phyloP scores from a whole-genome alignment of 2,888 invertebrate species.

The Hyalella azteca region DNA sequence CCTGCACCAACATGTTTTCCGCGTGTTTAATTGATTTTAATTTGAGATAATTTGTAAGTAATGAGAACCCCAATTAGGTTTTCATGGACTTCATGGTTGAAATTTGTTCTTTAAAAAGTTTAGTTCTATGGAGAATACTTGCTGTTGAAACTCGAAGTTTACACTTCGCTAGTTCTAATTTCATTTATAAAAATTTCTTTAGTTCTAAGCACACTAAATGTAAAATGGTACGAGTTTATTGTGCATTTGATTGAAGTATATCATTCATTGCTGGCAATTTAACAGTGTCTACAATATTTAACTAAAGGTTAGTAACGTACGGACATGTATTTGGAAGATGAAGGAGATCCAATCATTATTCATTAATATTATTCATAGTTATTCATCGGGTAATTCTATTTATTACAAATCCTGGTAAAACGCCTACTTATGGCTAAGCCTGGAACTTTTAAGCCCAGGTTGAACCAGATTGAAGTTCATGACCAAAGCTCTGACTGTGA shows the following conservation, averaged over 20 bases:
- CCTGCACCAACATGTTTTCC: too few species aligned
- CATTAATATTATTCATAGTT: background rate
- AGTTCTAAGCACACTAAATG: background rate
- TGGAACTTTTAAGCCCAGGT: background rate
- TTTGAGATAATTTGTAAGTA: too few species aligned
- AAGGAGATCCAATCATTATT: background rate
- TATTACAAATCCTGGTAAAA: background rate
- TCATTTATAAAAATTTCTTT: background rate
- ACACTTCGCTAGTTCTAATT: background rate
- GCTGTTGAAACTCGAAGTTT: too few species aligned
- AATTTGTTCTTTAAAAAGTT: too few species aligned
- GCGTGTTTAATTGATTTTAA: too few species aligned
- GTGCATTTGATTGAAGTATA: background rate
- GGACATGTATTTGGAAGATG: background rate
- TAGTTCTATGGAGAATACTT: too few species aligned
- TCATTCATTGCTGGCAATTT: too few species aligned
- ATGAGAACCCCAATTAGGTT: too few species aligned
- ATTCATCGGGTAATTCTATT: background rate
- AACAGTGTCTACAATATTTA: background rate
- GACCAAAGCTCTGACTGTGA: background rate
- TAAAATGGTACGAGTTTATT: background rate
- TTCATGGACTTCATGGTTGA: too few species aligned
- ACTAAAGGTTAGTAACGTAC: background rate
- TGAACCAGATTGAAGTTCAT: background rate
- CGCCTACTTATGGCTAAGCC: background rate